Evolutionary conservation across 2,888 invertebrate genomes (phyloP).

Genomic region (Chesias legatella): DNA sequence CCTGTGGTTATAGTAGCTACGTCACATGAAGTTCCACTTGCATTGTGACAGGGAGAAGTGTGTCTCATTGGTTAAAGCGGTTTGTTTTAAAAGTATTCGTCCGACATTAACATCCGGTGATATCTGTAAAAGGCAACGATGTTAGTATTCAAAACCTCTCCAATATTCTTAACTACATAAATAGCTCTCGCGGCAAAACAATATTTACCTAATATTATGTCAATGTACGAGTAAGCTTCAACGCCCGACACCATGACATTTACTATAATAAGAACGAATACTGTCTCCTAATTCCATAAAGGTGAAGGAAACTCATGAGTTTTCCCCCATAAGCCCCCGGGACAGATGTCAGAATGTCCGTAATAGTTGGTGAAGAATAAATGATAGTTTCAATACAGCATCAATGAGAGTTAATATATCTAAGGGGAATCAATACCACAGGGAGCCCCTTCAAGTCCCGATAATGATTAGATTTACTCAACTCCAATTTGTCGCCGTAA

Average conservation of each 20-base stretch:
- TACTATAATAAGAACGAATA: no score
- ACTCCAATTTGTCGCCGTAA: constrained; percentile 12
- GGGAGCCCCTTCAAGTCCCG: constrained; percentile 9
- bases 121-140: no score
- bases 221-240: no score
- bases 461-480: constrained; percentile 15
- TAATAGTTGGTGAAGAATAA: constrained; percentile 6
- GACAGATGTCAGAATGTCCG: constrained; percentile 2
- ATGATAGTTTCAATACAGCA: neutral
- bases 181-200: no score
- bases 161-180: no score
- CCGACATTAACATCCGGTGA: no score
- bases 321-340: neutral
- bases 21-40: constrained; percentile 25
- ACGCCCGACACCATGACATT: no score
- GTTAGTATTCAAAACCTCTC: no score
- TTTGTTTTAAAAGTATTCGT: constrained; percentile 18
- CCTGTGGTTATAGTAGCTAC: constrained; percentile 18
- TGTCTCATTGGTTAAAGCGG: constrained; percentile 27
- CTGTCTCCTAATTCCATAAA: no score
- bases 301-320: neutral
- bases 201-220: no score
- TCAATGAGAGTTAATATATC: neutral
- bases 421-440: constrained; percentile 5
- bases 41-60: constrained; percentile 27